These are phyloP conservation scores for Prietella phreatophila DNA, from an alignment of 2,113 vertebrate genomes.

Conservation along the genomic window DNA sequence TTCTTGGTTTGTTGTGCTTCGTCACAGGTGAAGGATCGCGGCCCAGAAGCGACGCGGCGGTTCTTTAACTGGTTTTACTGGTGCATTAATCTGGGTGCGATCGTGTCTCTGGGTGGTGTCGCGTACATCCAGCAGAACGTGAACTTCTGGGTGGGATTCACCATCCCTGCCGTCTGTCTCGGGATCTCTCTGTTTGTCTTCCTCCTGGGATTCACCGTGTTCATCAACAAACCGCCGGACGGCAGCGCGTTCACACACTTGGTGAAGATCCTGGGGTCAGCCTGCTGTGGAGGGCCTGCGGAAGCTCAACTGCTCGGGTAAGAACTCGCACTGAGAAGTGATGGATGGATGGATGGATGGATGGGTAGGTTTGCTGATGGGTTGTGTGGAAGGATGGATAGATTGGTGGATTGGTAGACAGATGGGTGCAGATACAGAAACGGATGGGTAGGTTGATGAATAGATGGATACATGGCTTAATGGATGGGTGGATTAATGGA, in stretches of 20 bases:
- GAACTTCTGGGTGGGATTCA: constrained; percentile 82
- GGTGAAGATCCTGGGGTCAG: constrained; percentile 81
- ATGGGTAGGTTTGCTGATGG: not conserved
- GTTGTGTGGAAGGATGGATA: not conserved
- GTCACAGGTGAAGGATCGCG: constrained; percentile 88
- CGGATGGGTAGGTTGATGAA: not conserved
- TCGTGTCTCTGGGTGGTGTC: constrained; percentile 87
- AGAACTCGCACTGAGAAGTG: not conserved
- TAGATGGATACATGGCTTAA: no score
- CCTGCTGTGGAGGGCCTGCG: constrained; percentile 73
- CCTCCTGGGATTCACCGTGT: constrained; percentile 82
- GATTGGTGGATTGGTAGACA: not conserved
- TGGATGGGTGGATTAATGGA: not conserved
- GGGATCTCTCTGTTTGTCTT: constrained; percentile 88
- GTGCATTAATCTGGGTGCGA: constrained; percentile 96
- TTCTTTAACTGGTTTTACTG: constrained; percentile 99
- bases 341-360: not conserved
- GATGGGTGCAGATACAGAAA: not conserved
- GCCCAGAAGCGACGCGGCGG: constrained; percentile 89
- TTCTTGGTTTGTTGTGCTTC: no score
- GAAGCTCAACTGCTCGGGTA: constrained; percentile 63
- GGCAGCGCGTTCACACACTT: constrained; percentile 92
- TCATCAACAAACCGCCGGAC: constrained; percentile 90
- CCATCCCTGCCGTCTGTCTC: constrained; percentile 84
- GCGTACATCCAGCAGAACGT: constrained; percentile 94